These are phyloP conservation scores for Dendrolimus punctatus DNA, from an alignment of 1,140 invertebrate species.

Conservation along the genomic window DNA sequence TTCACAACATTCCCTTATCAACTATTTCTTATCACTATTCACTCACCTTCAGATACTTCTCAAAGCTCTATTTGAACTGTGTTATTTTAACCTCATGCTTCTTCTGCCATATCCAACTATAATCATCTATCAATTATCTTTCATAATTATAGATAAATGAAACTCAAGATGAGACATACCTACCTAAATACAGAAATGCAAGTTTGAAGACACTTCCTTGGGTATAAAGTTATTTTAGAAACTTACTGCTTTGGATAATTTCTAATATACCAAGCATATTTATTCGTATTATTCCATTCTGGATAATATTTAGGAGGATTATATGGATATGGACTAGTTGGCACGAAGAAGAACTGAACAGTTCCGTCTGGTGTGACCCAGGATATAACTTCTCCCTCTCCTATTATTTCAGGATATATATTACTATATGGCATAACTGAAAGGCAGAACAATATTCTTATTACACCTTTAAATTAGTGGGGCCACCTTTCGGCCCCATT, in stretches of 20 bases:
- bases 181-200: too few relatives aligned
- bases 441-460: background rate
- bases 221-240: background rate
- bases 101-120: too few relatives aligned
- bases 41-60: too few relatives aligned
- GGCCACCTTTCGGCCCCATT: background rate
- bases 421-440: constrained; percentile 2
- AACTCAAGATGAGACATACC: too few relatives aligned
- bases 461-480: background rate
- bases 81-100: too few relatives aligned
- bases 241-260: constrained; percentile 36
- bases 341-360: constrained; percentile 44
- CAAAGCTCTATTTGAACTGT: too few relatives aligned
- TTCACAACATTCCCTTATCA: too few relatives aligned
- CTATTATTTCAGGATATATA: constrained; percentile 31
- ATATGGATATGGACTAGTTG: constrained; percentile 12
- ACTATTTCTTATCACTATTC: too few relatives aligned
- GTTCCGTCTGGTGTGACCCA: constrained; percentile 40
- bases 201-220: too few relatives aligned
- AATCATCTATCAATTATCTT: too few relatives aligned
- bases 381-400: constrained; percentile 44
- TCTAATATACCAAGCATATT: constrained; percentile 34
- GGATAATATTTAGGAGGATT: constrained; percentile 1
- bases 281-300: constrained; percentile 4
- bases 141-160: too few relatives aligned